Conservation (phyloP, 2,888 invertebrate species). For the Ormyrus nitidulus region DNA sequence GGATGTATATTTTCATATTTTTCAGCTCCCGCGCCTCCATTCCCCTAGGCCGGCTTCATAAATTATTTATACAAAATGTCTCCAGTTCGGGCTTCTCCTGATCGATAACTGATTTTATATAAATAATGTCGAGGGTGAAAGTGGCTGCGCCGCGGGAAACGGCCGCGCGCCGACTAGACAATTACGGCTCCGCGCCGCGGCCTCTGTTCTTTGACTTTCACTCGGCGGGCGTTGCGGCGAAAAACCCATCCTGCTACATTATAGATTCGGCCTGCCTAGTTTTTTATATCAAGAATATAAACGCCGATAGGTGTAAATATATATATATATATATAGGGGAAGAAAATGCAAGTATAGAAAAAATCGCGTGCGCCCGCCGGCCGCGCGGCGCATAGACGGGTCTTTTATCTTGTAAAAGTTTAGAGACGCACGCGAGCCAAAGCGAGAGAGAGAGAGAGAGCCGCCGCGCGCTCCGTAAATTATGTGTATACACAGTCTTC, state of each 20-base stretch:
- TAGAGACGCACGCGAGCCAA: slow-evolving; percentile 35
- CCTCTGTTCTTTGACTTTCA: no score
- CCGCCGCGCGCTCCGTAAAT: slow-evolving; percentile 39
- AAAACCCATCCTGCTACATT: no score
- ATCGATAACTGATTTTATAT: slow-evolving; percentile 49
- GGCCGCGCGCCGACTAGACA: background rate
- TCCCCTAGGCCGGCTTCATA: background rate
- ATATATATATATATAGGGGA: background rate
- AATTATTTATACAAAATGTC: slow-evolving; percentile 39
- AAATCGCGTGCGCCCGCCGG: slow-evolving; percentile 23
- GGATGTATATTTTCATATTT: slow-evolving; percentile 46
- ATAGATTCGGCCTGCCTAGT: no score
- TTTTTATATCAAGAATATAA: background rate
- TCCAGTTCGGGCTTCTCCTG: slow-evolving; percentile 9
- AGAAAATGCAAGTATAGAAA: background rate
- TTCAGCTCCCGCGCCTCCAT: slow-evolving; percentile 18
- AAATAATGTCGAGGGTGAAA: slow-evolving; percentile 25
- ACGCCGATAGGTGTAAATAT: background rate
- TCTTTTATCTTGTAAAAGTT: slow-evolving; percentile 50
- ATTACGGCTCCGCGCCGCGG: no score
- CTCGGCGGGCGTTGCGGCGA: background rate
- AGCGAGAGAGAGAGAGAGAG: background rate
- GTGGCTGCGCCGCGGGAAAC: background rate
- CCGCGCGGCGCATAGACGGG: background rate
- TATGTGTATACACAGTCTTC: slow-evolving; percentile 30